Percentiles rank a stretch among this genome's conserved stretches.
These are phyloP conservation scores for Diuraphis noxia DNA, from an alignment of 1,140 invertebrate genomes.

Conservation along the genomic window DNA sequence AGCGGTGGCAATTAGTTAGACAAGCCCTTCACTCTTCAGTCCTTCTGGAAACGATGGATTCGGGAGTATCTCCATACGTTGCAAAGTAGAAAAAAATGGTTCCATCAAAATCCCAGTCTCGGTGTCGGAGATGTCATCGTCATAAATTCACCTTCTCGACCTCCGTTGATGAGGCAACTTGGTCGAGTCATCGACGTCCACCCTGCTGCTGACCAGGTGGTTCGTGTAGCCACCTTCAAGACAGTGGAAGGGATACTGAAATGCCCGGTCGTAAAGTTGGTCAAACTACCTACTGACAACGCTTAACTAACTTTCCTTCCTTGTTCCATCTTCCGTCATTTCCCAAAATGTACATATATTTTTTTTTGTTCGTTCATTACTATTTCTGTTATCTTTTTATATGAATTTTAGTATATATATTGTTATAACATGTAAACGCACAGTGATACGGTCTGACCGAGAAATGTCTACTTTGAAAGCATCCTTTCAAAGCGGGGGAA, in stretches of 20 bases:
- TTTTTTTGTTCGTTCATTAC: too few species aligned
- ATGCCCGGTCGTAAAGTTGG: neutral
- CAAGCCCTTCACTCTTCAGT: constrained; percentile 57
- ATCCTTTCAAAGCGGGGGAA: too few species aligned
- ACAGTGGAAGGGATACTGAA: neutral
- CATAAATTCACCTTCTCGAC: neutral
- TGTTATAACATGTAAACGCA: too few species aligned
- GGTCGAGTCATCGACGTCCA: neutral
- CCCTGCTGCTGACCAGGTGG: neutral
- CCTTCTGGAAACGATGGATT: constrained; percentile 59
- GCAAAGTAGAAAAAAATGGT: constrained; percentile 58
- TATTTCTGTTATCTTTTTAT: too few species aligned
- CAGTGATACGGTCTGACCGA: too few species aligned
- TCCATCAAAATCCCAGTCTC: neutral
- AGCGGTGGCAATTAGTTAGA: constrained; percentile 56
- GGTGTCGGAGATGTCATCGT: neutral
- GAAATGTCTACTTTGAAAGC: too few species aligned
- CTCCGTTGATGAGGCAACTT: too few species aligned
- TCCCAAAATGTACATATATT: too few species aligned
- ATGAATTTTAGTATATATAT: too few species aligned
- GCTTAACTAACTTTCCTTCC: neutral
- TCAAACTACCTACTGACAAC: neutral
- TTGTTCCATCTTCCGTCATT: too few species aligned
- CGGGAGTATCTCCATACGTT: constrained; percentile 59
- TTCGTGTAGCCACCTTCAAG: neutral